phyloP scores from a whole-genome alignment of 2,113 vertebrate genomes.

The Psittacus erithacus region DNA sequence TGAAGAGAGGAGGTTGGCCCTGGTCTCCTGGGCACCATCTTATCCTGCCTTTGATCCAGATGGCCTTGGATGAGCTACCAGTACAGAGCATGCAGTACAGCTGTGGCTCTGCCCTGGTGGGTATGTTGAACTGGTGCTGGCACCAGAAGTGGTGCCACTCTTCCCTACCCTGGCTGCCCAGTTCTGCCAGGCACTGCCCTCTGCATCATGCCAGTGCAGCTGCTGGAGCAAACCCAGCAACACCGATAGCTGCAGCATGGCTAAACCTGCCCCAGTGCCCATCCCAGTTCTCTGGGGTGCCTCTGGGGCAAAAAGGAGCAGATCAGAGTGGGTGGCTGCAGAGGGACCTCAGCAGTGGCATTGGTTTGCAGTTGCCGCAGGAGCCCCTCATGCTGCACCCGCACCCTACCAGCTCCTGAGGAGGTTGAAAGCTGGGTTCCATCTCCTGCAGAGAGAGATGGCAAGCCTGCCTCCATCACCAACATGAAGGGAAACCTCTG shows the following conservation, averaged over 20 bases:
- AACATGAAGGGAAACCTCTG: not conserved
- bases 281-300: not conserved
- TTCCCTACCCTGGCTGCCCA: accelerated
- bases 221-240: not conserved
- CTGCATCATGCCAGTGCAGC: accelerated
- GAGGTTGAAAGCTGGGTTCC: not conserved
- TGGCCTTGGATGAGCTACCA: not conserved
- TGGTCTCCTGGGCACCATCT: not conserved
- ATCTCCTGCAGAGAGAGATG: not conserved
- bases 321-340: accelerated
- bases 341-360: not conserved
- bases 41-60: not conserved
- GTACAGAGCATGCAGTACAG: not conserved
- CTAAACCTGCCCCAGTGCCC: not conserved
- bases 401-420: not conserved
- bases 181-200: accelerated
- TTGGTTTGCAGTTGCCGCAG: not conserved
- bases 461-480: not conserved
- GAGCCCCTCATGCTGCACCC: not conserved
- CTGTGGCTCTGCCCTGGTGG: not conserved
- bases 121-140: not conserved
- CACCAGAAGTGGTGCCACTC: not conserved
- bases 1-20: not conserved
- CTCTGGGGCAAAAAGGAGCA: not conserved
- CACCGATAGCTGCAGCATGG: accelerated